Base-by-base conservation (phyloP, 2,888 invertebrate species). In the Hirtodrosophila cameraria region DNA sequence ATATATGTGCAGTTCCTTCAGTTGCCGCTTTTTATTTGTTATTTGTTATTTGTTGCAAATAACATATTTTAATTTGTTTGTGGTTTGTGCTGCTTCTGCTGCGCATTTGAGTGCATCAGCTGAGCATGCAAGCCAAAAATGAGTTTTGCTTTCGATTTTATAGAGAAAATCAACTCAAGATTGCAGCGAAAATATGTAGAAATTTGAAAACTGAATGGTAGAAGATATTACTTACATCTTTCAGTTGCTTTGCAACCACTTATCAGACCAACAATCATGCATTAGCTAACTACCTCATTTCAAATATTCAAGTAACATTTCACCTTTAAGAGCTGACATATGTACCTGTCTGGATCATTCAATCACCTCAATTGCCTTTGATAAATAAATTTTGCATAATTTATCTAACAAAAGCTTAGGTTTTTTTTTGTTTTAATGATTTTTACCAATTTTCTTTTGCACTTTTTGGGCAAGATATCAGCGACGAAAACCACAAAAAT, bases 51-150 rank as follows among this genome's bases (percentile, higher is more conserved):
- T 75, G 74, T 77, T 86, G 75, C 74, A 82, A 80, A 68, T 59
- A 81, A 76, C 79, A 79, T 60, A 71, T 65, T 79, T 85, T 82
- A 85, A 82, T 72, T 66, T 67, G 62, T 46, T 46, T 50, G 50
- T 58, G 35, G 55, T 39, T 60, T 67, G 45, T 55, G 54, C 59
- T 54, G 49, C 50, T 45, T 43, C 54, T 61, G 66, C 65, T 88
- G 88, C 69, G 78, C 87, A 88, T 70, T 83, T 86, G 71, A 84
- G 87, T 88, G 88, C 87, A 88, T 82, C 87, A 86, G 58, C 54
- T 73, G 63, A 76, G 71, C 88, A 88, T 88, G 88, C 88, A 77
- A 88, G 48, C 53, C 58, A 31, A 65, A 70, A 64, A 50, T 12
- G 54, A 54, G 35, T 58, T 60, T 45, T 38, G 67, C 74, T 82